A percentile compares a stretch with the other conserved stretches of the same genome.
These are phyloP conservation scores for Leptinotarsa tumamoca DNA, from an alignment of 2,888 invertebrate species.

Conservation along the genomic window DNA sequence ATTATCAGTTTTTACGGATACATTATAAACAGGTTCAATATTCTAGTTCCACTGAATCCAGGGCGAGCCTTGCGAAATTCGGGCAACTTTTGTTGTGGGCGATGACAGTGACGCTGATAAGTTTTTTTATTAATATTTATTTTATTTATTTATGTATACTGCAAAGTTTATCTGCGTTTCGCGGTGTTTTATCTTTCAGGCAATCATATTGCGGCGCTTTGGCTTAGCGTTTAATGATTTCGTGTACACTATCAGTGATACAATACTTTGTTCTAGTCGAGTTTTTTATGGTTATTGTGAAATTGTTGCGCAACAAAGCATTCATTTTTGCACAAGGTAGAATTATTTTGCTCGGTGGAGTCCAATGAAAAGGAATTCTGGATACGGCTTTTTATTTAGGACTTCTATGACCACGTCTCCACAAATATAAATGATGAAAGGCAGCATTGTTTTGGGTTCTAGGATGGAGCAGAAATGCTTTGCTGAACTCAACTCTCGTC, in stretches of 20 bases:
- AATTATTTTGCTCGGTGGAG: too few relatives aligned
- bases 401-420: too few relatives aligned
- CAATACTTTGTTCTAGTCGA: constrained; percentile 3
- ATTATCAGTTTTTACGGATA: constrained; percentile 32
- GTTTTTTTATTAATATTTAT: constrained; percentile 27
- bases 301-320: constrained; percentile 9
- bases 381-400: too few relatives aligned
- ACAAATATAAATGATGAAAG: too few relatives aligned
- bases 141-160: constrained; percentile 21
- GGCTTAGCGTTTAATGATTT: constrained; percentile 25
- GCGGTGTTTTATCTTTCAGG: constrained; percentile 21
- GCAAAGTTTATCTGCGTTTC: constrained; percentile 14
- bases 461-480: too few relatives aligned
- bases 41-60: constrained; percentile 11
- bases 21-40: constrained; percentile 37
- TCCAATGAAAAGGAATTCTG: too few relatives aligned
- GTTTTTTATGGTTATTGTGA: constrained; percentile 13
- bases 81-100: not conserved
- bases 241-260: constrained; percentile 20
- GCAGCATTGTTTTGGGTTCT: too few relatives aligned
- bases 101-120: constrained; percentile 3
- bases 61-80: constrained; percentile 4
- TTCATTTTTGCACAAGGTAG: too few relatives aligned
- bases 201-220: constrained; percentile 16
- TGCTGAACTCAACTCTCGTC: too few relatives aligned